Base-by-base conservation (phyloP, 2,113 vertebrate genomes). In the Cathartes aura region DNA sequence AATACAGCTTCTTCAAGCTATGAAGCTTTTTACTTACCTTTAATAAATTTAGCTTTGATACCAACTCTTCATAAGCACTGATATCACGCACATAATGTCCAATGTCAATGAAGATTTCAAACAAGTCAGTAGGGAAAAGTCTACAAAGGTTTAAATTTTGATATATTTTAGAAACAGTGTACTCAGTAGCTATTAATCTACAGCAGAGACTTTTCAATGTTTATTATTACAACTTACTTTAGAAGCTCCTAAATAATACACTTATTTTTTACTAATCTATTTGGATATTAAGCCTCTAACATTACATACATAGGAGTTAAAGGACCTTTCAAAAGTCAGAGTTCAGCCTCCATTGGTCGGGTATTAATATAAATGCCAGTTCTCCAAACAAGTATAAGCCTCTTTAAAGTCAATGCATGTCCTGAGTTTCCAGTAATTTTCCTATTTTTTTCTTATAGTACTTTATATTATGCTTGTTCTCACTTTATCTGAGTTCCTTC, bases 81-180 rank as follows among this genome's bases (percentile, higher is more conserved):
- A 99, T 99, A 92, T 99, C 99, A 79, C 98, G 96, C n/a, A 99
- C 97, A 43, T 99, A 99, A 97, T 99, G 99, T 92, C 99, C 99
- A 97, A 99, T 97, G 90, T 99, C 99, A 95, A 99, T 99, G 98
- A 99, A 99, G 97, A 98, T 95, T 98, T 99, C 99, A 98, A 99
- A 99, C 79, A 99, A 96, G 66, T 99, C 98, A 34, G 99, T 97
- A 92, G 98, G 98, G 97, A 99, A 99, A 76, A 99, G 97, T 56
- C 99, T 99, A 81, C 24, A 95, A 96, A 66, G 24, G 64, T 83
- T 52, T 47, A 86, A 47, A 40, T 85, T 72, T 88, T 43, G 2
- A 50, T 59, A 32, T 50, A 45, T 73, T 82, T 84, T 56, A 90
- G 55, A 70, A 89, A 80, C 24, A 60, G 26, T 15, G 4, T 43